Evolutionary conservation across 2,797 vertebrate genomes (phyloP).

Genomic region (Poeciliopsis gracilis): DNA sequence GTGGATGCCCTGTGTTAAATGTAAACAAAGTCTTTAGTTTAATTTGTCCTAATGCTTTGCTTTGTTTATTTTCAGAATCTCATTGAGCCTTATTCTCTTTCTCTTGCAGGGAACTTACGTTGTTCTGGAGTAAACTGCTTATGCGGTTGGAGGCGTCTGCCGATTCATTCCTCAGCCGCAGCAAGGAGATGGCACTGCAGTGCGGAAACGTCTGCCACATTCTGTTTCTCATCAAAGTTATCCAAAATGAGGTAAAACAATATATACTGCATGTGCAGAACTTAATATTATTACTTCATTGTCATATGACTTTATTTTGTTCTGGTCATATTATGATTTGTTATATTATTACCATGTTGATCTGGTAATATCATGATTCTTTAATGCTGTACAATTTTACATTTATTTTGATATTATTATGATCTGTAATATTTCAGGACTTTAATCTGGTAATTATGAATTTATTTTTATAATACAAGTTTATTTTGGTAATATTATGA

Average conservation of each 20-base stretch:
- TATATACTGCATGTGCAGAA: conserved; percentile 1
- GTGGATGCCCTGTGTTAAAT: background rate
- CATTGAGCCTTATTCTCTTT: conserved; percentile 29
- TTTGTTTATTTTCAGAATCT: background rate
- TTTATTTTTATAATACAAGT: too few relatives aligned
- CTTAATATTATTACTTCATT: background rate
- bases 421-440: too few relatives aligned
- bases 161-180: conserved; percentile 93
- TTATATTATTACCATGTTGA: too few relatives aligned
- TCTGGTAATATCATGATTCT: too few relatives aligned
- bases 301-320: background rate
- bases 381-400: too few relatives aligned
- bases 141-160: conserved; percentile 93
- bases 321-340: too few relatives aligned
- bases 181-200: conserved; percentile 94
- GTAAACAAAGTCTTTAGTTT: background rate
- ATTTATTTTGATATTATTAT: too few relatives aligned
- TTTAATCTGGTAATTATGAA: too few relatives aligned
- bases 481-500: too few relatives aligned
- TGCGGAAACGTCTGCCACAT: conserved; percentile 98
- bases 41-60: background rate
- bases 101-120: conserved; percentile 92
- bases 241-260: conserved; percentile 95
- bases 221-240: conserved; percentile 99
- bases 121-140: conserved; percentile 99